These are phyloP conservation scores for Champsocephalus esox DNA, from an alignment of 2,797 vertebrate genomes.

Conservation along the genomic window DNA sequence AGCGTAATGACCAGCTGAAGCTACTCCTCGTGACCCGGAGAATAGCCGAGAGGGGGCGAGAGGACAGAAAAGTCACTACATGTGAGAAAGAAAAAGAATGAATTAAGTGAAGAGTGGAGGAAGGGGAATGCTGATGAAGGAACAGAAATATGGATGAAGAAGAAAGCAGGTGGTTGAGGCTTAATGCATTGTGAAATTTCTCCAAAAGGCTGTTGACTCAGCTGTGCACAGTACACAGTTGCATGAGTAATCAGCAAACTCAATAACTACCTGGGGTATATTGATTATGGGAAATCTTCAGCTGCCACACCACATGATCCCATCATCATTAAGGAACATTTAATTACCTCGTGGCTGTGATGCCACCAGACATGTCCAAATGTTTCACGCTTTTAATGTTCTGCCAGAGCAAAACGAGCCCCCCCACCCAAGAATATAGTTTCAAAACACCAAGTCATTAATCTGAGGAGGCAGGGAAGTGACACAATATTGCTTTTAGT, in stretches of 20 bases:
- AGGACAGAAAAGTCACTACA: constrained; percentile 19
- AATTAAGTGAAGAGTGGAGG: neutral
- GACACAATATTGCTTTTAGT: constrained; percentile 47
- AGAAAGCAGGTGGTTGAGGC: neutral
- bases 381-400: constrained; percentile 34
- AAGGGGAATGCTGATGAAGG: neutral
- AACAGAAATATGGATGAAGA: neutral
- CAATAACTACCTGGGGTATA: constrained; percentile 42
- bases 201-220: constrained; percentile 27
- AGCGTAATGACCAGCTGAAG: constrained; percentile 57
- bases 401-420: constrained; percentile 3
- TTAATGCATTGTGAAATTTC: constrained; percentile 21
- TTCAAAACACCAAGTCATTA: constrained; percentile 55
- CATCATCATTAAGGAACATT: constrained; percentile 61
- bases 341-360: constrained; percentile 53
- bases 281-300: constrained; percentile 50
- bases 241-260: constrained; percentile 49
- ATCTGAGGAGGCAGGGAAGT: constrained; percentile 39
- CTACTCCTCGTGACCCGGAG: constrained; percentile 27
- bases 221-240: constrained; percentile 16
- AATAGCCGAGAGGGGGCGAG: neutral
- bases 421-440: neutral
- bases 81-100: neutral
- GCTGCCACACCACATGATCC: constrained; percentile 45
- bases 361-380: constrained; percentile 55